These are phyloP conservation scores for Carpatolechia fugitivella DNA, from an alignment of 2,888 invertebrate species.

Conservation along the genomic window DNA sequence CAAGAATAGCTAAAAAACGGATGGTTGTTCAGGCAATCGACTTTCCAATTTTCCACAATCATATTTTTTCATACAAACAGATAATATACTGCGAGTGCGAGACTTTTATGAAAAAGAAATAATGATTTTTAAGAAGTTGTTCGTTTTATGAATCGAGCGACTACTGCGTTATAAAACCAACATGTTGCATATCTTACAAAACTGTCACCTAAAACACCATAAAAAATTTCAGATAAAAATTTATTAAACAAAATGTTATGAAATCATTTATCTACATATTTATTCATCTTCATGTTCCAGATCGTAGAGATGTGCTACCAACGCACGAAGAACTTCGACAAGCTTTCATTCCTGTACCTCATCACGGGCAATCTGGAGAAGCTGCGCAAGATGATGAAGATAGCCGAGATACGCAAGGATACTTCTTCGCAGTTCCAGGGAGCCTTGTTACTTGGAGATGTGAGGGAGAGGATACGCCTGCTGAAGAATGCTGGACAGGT, in stretches of 20 bases:
- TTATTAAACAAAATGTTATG: too few relatives aligned
- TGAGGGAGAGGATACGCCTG: conserved; percentile 91
- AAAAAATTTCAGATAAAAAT: too few relatives aligned
- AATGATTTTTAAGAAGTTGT: too few relatives aligned
- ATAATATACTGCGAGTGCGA: not conserved
- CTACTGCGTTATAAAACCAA: too few relatives aligned
- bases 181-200: too few relatives aligned
- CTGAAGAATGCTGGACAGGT: conserved; percentile 84
- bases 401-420: conserved; percentile 98
- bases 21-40: too few relatives aligned
- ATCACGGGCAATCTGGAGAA: conserved; percentile 99
- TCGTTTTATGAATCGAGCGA: too few relatives aligned
- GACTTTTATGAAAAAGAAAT: too few relatives aligned
- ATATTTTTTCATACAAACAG: not conserved
- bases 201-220: too few relatives aligned
- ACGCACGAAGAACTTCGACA: conserved; percentile 99
- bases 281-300: conserved; percentile 35
- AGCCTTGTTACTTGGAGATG: conserved; percentile 94
- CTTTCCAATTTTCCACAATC: too few relatives aligned
- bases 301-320: conserved; percentile 99
- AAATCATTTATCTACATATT: too few relatives aligned
- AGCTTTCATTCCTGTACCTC: conserved; percentile 97
- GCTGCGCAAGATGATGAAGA: conserved; percentile 98
- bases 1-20: too few relatives aligned
- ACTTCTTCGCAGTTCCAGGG: conserved; percentile 98